Evolutionary conservation across 2,797 vertebrate species (phyloP).

Genomic region (Saxicola maurus): DNA sequence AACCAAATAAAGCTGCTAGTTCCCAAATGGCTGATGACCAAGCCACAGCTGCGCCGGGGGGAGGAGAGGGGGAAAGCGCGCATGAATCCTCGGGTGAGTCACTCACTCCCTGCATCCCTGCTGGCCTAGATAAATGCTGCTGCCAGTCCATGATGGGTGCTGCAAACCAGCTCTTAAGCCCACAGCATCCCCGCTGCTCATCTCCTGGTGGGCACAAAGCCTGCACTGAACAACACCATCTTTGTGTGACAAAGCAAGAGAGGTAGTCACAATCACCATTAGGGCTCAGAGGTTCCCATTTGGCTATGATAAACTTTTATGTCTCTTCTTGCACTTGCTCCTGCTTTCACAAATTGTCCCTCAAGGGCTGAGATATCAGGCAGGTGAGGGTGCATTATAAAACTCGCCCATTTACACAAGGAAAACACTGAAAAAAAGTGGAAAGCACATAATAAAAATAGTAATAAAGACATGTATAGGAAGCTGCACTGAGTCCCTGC

Average conservation of each 20-base stretch:
- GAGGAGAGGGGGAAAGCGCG: not conserved
- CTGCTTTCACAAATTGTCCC: not conserved
- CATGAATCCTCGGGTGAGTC: slow-evolving; percentile 49
- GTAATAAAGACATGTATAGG: not conserved
- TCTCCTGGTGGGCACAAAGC: not conserved
- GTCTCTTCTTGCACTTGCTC: not conserved
- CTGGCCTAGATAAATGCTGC: slow-evolving; percentile 52
- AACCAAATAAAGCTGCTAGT: slow-evolving; percentile 51
- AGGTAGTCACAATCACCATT: not conserved
- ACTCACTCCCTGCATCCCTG: slow-evolving; percentile 51
- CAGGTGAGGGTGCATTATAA: not conserved
- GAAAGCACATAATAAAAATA: not conserved
- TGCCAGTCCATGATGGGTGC: slow-evolving; percentile 28
- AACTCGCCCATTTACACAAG: not conserved
- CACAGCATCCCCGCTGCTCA: slow-evolving; percentile 15
- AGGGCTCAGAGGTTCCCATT: not conserved
- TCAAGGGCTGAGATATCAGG: not conserved
- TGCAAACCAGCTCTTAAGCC: slow-evolving; percentile 8
- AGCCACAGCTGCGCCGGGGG: slow-evolving; percentile 27
- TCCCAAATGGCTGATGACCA: slow-evolving; percentile 59
- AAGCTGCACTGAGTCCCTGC: not conserved
- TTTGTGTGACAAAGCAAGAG: not conserved
- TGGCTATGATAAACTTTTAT: fast-evolving
- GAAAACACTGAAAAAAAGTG: not conserved
- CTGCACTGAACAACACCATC: not conserved